Conservation (phyloP, 1,140 invertebrate species). For the Drosophila tsacasi region DNA sequence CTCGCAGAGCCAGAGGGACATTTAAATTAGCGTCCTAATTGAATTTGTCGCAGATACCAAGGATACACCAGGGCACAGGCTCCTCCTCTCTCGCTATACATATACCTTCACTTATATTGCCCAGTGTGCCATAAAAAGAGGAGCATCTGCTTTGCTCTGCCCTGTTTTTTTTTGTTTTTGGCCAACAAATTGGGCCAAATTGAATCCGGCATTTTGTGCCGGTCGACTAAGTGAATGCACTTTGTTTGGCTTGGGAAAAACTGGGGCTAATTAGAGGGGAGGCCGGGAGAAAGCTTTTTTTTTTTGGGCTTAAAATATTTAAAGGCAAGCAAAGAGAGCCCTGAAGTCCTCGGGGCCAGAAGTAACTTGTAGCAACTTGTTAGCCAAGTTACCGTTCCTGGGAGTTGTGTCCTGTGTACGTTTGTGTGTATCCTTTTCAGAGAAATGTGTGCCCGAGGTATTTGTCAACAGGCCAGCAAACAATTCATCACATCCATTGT, state of each 20-base stretch:
- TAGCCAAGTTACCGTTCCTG: conserved; percentile 26
- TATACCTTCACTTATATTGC: background rate
- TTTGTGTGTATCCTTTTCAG: conserved; percentile 32
- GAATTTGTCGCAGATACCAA: conserved; percentile 48
- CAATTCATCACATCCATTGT: conserved; percentile 41
- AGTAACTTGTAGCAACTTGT: conserved; percentile 33
- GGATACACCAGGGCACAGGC: conserved; percentile 23
- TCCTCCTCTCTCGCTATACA: background rate
- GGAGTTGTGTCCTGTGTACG: background rate
- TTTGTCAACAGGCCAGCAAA: conserved; percentile 45
- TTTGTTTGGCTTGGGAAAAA: conserved; percentile 8
- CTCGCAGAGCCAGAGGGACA: conserved; percentile 31
- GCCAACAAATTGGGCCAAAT: conserved; percentile 44
- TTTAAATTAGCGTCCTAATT: conserved; percentile 50
- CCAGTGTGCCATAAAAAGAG: conserved; percentile 6
- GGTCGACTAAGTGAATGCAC: conserved; percentile 44
- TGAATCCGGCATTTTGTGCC: conserved; percentile 47
- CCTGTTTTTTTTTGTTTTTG: background rate
- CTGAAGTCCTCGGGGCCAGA: conserved; percentile 19
- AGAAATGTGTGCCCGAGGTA: conserved; percentile 25
- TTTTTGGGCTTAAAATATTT: conserved; percentile 58
- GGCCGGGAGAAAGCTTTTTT: conserved; percentile 38
- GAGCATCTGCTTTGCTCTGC: background rate
- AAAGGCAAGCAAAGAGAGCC: conserved; percentile 24
- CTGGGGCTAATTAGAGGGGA: conserved; percentile 38